Evolutionary conservation across 1,140 invertebrate genomes (phyloP).

Genomic region (Apis florea): DNA sequence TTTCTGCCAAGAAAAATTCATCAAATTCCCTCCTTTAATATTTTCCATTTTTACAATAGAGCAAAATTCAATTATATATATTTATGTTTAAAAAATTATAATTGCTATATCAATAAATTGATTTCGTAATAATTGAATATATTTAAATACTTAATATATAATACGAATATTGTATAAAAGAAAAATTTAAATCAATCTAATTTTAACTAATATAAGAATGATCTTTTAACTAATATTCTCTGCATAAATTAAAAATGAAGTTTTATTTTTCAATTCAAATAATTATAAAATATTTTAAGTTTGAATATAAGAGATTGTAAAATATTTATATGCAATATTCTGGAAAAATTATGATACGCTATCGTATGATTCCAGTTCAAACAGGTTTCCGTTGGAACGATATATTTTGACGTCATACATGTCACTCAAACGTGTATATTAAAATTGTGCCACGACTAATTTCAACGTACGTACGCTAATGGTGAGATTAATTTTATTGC

Average conservation of each 20-base stretch:
- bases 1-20: slow-evolving; percentile 45
- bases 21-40: slow-evolving; percentile 9
- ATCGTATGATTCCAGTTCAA: slow-evolving; percentile 40
- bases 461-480: not conserved
- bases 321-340: not conserved
- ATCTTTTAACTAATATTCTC: not conserved
- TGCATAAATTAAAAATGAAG: not conserved
- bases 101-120: not conserved
- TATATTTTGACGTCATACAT: slow-evolving; percentile 24
- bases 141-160: not conserved
- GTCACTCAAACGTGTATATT: not conserved
- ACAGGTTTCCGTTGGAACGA: slow-evolving; percentile 40
- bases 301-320: not conserved
- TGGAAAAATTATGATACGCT: slow-evolving; percentile 16
- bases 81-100: too few species aligned
- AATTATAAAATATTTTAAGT: not conserved
- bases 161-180: not conserved
- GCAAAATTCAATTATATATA: not conserved
- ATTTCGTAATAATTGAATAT: not conserved
- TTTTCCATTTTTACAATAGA: not conserved
- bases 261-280: not conserved
- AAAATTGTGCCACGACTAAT: slow-evolving; percentile 14
- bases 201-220: not conserved
- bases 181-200: too few species aligned
- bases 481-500: slow-evolving; percentile 40